phyloP scores from a whole-genome alignment of 2,888 invertebrate genomes.

The Pristionchus fissidentatus region DNA sequence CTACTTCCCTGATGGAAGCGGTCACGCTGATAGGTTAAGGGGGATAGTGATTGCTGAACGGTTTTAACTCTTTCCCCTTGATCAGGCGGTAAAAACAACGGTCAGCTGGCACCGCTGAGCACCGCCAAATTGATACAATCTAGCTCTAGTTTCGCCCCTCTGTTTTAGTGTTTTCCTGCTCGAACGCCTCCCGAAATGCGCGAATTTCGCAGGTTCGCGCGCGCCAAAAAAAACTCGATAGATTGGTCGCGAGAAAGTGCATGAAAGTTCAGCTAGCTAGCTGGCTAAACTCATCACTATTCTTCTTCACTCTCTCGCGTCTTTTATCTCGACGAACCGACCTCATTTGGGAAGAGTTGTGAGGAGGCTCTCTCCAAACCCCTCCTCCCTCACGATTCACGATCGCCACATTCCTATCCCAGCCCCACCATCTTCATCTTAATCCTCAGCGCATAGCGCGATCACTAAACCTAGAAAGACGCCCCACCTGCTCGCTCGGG shows the following conservation, averaged over 20 bases:
- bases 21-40: not conserved
- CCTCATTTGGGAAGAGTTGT: conserved; percentile 15
- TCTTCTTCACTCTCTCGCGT: not conserved
- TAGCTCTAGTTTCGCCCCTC: not conserved
- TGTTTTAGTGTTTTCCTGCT: too few species aligned
- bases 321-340: conserved; percentile 16
- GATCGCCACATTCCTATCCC: not conserved
- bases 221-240: too few species aligned
- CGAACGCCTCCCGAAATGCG: too few species aligned
- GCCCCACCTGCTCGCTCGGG: not conserved
- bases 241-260: not conserved
- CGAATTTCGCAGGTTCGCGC: too few species aligned
- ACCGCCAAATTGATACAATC: not conserved
- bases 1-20: not conserved
- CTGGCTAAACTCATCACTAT: not conserved
- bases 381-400: too few species aligned
- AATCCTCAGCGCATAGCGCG: not conserved
- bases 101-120: not conserved
- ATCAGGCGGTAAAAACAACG: not conserved
- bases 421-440: not conserved
- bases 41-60: not conserved
- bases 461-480: not conserved
- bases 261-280: not conserved
- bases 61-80: not conserved
- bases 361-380: conserved; percentile 26